Evolutionary conservation across 2,113 vertebrate species (phyloP), one percentile per base, ranked within the genome.

Genomic region (Sciurus niger): DNA sequence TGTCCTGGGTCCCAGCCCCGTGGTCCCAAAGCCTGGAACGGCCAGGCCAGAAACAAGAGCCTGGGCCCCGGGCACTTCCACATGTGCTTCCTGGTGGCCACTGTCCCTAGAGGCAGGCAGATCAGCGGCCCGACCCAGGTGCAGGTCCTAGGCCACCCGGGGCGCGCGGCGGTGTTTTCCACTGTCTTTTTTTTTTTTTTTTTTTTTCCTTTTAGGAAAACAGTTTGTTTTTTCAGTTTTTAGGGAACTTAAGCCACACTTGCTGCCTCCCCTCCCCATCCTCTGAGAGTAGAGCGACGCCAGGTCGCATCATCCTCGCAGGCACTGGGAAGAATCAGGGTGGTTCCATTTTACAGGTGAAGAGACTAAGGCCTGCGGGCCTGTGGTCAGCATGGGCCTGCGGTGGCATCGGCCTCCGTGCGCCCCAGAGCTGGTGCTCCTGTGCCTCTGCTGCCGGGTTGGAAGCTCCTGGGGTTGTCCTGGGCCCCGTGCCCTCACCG

Each of bases 231-330:
- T 97, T 98, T 90, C 94, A 95, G 86, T 95, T 98, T 96, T 97
- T 94, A 97, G 97, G 96, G 96, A 98, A 97, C 97, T 95, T 97
- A 94, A 98, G 93, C 84, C 96, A 76, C 86, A 96, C 95, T 97
- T 84, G 40, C 85, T 92, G 96, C 68, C 80, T 40, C 14, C 67
- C 40, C 46, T 48, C 0, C 18, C 11, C 22, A 32, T 28, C n/a
- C 77, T 73, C 89, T 51, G 86, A 76, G 80, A 51, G 83, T 4
- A 58, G 51, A 40, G 28, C 1, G 9, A 46, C 10, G 7, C 4
- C 34, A 9, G 20, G 9, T 20, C 37, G 22, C 34, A 1, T 18
- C 12, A 37, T 55, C 40, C 53, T 40, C 28, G 11, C 8, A 8
- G 70, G 34, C 32, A 12, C 37, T 25, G 32, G 0, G 32, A 88